Evolutionary conservation across 2,797 vertebrate genomes (phyloP).

Genomic region (Sebastes trivittatus): DNA sequence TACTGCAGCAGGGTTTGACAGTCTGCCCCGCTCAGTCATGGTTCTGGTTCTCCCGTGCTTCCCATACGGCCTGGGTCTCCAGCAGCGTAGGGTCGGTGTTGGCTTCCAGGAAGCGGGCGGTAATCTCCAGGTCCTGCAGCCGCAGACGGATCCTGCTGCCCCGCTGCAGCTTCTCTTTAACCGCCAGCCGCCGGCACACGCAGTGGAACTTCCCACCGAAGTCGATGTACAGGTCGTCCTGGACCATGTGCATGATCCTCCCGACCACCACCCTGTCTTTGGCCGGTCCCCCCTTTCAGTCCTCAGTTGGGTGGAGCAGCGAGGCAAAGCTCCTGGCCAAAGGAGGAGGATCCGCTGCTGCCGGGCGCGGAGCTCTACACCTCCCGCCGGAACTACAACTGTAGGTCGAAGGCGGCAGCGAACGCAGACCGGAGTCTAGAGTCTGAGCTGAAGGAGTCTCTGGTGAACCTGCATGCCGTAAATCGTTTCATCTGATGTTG

Average conservation of each 20-base stretch:
- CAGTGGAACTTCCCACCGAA: slow-evolving; percentile 96
- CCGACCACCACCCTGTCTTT: slow-evolving; percentile 73
- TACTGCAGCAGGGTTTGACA: not conserved
- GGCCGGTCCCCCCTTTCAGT: slow-evolving; percentile 71
- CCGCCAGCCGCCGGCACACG: slow-evolving; percentile 87
- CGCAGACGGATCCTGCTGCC: slow-evolving; percentile 87
- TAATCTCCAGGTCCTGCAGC: slow-evolving; percentile 90
- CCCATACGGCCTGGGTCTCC: slow-evolving; percentile 87
- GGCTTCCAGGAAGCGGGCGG: slow-evolving; percentile 89
- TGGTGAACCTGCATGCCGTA: too few relatives aligned
- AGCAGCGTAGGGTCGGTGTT: not conserved
- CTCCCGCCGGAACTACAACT: not conserved
- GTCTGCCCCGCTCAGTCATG: not conserved
- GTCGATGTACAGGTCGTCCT: slow-evolving; percentile 92
- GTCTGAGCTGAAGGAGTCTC: too few relatives aligned
- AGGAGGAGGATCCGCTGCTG: too few relatives aligned
- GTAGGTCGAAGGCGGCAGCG: not conserved
- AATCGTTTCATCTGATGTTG: too few relatives aligned
- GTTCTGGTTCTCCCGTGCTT: slow-evolving; percentile 51
- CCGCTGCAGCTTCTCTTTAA: slow-evolving; percentile 84
- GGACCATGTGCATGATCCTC: not conserved
- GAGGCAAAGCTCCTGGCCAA: too few relatives aligned
- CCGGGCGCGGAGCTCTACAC: not conserved
- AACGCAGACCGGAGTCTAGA: not conserved
- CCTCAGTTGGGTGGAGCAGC: too few relatives aligned